Evolutionary conservation across 2,113 vertebrate genomes (phyloP).

Genomic region (Clarias magur): DNA sequence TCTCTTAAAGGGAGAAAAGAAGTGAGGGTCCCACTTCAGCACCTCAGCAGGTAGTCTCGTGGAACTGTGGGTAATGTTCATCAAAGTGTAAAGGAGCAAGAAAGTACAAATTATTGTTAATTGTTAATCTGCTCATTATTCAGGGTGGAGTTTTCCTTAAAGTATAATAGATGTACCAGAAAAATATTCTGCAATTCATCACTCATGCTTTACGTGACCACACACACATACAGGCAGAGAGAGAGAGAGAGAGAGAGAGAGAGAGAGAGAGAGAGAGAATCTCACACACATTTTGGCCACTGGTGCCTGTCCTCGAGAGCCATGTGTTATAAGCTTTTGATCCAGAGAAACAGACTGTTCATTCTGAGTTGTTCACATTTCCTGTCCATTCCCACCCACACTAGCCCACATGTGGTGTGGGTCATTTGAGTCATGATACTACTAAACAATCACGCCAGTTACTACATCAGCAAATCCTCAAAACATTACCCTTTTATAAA

Average conservation of each 20-base stretch:
- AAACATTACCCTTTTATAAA: neutral
- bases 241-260: too few species aligned
- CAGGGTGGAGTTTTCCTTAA: neutral
- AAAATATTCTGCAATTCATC: neutral
- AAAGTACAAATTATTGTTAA: neutral
- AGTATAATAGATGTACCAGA: too few species aligned
- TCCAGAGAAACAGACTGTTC: slow-evolving; percentile 28
- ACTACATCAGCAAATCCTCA: neutral
- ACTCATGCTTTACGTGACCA: neutral
- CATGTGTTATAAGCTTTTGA: slow-evolving; percentile 34
- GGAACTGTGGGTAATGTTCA: neutral
- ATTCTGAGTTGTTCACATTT: slow-evolving; percentile 12
- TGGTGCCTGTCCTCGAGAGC: neutral
- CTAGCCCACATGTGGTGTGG: slow-evolving; percentile 20
- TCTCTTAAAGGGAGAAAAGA: neutral
- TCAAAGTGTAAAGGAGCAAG: neutral
- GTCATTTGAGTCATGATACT: neutral
- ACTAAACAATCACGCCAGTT: neutral
- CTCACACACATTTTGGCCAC: slow-evolving; percentile 2
- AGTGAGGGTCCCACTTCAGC: neutral
- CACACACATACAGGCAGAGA: neutral
- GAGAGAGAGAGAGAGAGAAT: too few species aligned
- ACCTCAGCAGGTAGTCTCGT: neutral
- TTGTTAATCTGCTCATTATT: neutral
- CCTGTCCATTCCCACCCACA: slow-evolving; percentile 33